Percentiles rank a stretch among this genome's conserved stretches.
phyloP scores from a whole-genome alignment of 2,797 vertebrate species.

The Crenuchus spilurus region DNA sequence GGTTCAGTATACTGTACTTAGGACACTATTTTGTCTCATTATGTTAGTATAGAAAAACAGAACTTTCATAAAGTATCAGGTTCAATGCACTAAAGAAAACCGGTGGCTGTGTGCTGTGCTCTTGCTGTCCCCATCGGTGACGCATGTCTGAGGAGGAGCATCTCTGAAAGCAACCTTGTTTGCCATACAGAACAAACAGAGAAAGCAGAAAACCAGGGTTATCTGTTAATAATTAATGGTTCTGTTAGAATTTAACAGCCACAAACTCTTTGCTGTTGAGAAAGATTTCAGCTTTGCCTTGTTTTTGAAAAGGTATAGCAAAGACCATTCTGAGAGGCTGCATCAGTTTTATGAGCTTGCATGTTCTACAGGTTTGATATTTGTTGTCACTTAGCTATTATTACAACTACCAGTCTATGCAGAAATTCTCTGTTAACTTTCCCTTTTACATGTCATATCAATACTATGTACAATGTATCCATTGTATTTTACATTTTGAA shows the following conservation, averaged over 20 bases:
- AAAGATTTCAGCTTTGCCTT: neutral
- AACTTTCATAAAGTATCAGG: constrained; percentile 24
- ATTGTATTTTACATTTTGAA: too few relatives aligned
- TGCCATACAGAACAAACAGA: constrained; percentile 65
- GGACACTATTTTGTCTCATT: neutral
- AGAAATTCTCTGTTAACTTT: too few relatives aligned
- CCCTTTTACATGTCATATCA: too few relatives aligned
- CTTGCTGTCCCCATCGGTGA: constrained; percentile 59
- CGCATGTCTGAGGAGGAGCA: constrained; percentile 45
- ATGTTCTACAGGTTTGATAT: too few relatives aligned
- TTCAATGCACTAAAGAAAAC: constrained; percentile 53
- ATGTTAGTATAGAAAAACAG: too few relatives aligned
- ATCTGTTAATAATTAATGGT: constrained; percentile 15
- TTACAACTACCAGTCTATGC: too few relatives aligned
- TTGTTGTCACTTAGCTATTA: too few relatives aligned
- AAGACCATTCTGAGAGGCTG: neutral
- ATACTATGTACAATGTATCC: too few relatives aligned
- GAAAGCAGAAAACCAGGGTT: neutral
- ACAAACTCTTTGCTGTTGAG: neutral
- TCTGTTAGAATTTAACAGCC: neutral
- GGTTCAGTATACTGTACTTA: too few relatives aligned
- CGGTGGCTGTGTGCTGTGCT: constrained; percentile 39
- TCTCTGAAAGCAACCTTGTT: constrained; percentile 57
- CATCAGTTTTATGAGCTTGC: too few relatives aligned
- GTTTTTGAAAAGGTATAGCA: neutral